phyloP scores from a whole-genome alignment of 2,888 invertebrate species.

The Eulithis testata region DNA sequence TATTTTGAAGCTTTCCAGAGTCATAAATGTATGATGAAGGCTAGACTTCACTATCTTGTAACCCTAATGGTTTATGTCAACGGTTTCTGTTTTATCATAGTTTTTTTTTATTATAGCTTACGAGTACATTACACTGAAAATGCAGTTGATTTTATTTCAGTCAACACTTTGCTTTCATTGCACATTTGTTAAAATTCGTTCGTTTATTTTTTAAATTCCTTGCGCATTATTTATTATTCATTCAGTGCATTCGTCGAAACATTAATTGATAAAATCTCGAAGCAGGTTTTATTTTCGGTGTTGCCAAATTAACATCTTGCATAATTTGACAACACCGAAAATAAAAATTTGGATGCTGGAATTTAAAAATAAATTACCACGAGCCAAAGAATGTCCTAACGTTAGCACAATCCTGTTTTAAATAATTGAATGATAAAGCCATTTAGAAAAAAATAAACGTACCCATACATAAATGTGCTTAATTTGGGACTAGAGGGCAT shows the following conservation, averaged over 20 bases:
- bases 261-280: slow-evolving; percentile 14
- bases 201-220: slow-evolving; percentile 13
- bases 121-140: background rate
- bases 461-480: no score
- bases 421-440: no score
- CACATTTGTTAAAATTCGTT: slow-evolving; percentile 7
- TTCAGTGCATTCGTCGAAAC: slow-evolving; percentile 14
- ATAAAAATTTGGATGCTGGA: no score
- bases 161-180: background rate
- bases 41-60: background rate
- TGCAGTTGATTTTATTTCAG: slow-evolving; percentile 2
- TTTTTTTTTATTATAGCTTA: background rate
- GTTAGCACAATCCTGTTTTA: no score
- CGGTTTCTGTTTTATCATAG: no score
- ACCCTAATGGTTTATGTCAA: background rate
- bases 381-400: background rate
- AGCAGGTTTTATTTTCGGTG: slow-evolving; percentile 14
- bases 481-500: no score
- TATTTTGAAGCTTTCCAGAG: no score
- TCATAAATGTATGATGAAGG: no score
- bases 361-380: slow-evolving; percentile 11
- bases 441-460: no score
- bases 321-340: slow-evolving; percentile 8
- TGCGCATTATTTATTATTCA: slow-evolving; percentile 16
- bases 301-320: slow-evolving; percentile 15